A percentile compares a stretch with the other conserved stretches of the same genome.
Evolutionary conservation across 2,888 invertebrate species (phyloP).

Genomic region (Conchocele bisecta): DNA sequence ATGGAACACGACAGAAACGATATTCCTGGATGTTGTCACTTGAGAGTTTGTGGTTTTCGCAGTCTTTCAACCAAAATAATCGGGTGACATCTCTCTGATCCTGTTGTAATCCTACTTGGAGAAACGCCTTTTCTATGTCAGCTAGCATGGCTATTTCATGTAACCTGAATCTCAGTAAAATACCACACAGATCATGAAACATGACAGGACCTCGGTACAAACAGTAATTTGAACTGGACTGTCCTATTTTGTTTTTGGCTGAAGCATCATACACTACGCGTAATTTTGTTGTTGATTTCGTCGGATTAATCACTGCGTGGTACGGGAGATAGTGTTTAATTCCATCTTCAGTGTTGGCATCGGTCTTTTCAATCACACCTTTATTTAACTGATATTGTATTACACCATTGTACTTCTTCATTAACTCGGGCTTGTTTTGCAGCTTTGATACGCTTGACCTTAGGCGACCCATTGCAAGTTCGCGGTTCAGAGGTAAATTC

Average conservation of each 20-base stretch:
- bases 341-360: neutral
- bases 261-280: constrained; percentile 7
- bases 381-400: neutral
- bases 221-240: constrained; percentile 29
- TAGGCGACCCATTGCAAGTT: constrained; percentile 5
- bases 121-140: constrained; percentile 9
- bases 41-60: neutral
- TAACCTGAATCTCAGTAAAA: constrained; percentile 4
- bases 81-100: neutral
- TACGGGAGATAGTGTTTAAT: constrained; percentile 14
- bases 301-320: constrained; percentile 24
- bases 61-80: constrained; percentile 1
- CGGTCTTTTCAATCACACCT: constrained; percentile 25
- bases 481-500: constrained; percentile 9
- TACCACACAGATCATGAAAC: constrained; percentile 12
- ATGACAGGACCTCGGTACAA: constrained; percentile 13
- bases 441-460: constrained; percentile 2
- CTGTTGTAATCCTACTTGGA: neutral
- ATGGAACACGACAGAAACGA: neutral
- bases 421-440: neutral
- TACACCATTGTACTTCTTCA: too few relatives aligned
- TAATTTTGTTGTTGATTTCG: constrained; percentile 10
- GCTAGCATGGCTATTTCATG: neutral
- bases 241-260: constrained; percentile 3
- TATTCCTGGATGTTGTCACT: neutral